Percentiles rank a stretch among this genome's conserved stretches.
Evolutionary conservation across 2,113 vertebrate species (phyloP).

Genomic region (Prochilodus magdalenae): DNA sequence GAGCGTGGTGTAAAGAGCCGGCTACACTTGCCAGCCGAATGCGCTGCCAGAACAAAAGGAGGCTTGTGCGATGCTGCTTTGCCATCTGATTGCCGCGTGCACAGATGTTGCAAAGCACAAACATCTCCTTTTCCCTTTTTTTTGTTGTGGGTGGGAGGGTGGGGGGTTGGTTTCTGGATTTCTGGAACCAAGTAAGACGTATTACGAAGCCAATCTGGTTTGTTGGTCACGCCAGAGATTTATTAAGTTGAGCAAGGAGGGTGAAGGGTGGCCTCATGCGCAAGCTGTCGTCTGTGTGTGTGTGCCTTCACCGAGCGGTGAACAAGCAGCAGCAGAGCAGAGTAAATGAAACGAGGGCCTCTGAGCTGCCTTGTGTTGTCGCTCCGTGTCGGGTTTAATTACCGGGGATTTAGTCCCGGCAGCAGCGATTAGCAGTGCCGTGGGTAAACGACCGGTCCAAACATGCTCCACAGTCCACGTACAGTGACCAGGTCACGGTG

Average conservation of each 20-base stretch:
- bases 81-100: neutral
- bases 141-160: neutral
- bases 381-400: neutral
- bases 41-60: conserved; percentile 5
- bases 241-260: conserved; percentile 3
- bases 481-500: neutral
- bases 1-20: conserved; percentile 44
- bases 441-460: neutral
- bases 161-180: too few species aligned
- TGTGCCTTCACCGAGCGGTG: neutral
- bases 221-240: conserved; percentile 3
- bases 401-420: neutral
- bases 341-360: neutral
- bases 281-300: neutral
- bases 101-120: neutral
- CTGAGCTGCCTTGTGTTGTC: neutral
- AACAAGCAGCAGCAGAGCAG: neutral
- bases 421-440: conserved; percentile 21
- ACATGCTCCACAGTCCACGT: neutral
- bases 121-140: neutral
- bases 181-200: neutral
- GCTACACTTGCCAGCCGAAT: neutral
- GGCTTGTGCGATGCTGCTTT: neutral
- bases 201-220: neutral
- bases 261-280: neutral